These are phyloP conservation scores for Hystrix cristata DNA, from an alignment of 2,113 vertebrate genomes.

Conservation along the genomic window DNA sequence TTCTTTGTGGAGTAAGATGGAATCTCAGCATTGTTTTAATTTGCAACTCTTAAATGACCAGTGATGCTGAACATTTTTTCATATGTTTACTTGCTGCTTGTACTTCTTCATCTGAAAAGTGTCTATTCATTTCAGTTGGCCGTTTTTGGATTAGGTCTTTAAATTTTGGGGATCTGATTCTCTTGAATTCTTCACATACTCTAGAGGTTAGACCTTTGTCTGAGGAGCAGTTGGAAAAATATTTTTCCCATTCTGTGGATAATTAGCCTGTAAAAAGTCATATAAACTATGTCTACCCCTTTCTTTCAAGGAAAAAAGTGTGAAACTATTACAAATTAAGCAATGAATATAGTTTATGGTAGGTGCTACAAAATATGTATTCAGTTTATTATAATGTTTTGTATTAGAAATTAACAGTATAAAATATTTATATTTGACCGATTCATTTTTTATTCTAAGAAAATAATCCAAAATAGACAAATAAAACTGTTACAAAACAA, in stretches of 20 bases:
- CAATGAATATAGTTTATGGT: neutral
- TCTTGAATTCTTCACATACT: too few relatives aligned
- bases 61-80: too few relatives aligned
- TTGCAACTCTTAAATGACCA: too few relatives aligned
- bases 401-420: neutral
- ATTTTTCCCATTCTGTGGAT: neutral
- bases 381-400: neutral
- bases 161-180: too few relatives aligned
- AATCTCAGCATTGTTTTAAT: too few relatives aligned
- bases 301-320: neutral
- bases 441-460: neutral
- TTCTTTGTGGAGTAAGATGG: too few relatives aligned
- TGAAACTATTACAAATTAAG: neutral
- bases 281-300: neutral
- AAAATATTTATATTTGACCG: neutral
- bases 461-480: neutral
- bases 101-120: too few relatives aligned
- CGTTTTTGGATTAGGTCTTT: too few relatives aligned
- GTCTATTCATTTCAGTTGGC: too few relatives aligned
- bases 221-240: too few relatives aligned
- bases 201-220: too few relatives aligned
- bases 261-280: neutral
- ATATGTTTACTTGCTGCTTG: too few relatives aligned
- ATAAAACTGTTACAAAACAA: neutral
- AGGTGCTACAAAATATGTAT: neutral